Evolutionary conservation across 2,797 vertebrate genomes (phyloP).

Genomic region (Apogon talboti): DNA sequence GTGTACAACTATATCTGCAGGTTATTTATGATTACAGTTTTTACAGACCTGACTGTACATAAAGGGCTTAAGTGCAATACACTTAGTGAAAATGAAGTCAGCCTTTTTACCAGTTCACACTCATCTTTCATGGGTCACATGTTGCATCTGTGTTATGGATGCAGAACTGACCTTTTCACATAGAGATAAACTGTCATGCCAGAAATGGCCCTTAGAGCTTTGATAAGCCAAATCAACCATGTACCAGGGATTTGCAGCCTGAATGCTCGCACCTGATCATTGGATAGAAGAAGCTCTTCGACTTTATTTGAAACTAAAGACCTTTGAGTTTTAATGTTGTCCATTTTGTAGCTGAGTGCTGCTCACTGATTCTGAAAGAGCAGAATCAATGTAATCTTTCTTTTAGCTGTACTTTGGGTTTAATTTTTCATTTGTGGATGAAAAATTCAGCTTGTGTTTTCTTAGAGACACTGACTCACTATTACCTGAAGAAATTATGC

Average conservation of each 20-base stretch:
- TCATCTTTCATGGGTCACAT: slow-evolving; percentile 37
- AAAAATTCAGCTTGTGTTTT: slow-evolving; percentile 44
- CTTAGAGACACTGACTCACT: slow-evolving; percentile 47
- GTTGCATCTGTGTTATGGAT: slow-evolving; percentile 44
- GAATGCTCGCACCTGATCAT: slow-evolving; percentile 18
- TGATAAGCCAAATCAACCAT: slow-evolving; percentile 39
- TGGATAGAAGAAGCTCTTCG: background rate
- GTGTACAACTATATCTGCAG: slow-evolving; percentile 34
- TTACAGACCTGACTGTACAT: background rate
- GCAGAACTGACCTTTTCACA: slow-evolving; percentile 51
- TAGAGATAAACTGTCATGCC: slow-evolving; percentile 28
- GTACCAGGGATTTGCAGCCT: slow-evolving; percentile 15
- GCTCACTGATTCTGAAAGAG: slow-evolving; percentile 16
- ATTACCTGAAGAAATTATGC: slow-evolving; percentile 64
- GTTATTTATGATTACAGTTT: slow-evolving; percentile 36
- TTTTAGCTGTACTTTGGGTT: slow-evolving; percentile 21
- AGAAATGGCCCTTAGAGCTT: slow-evolving; percentile 15
- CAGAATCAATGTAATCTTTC: slow-evolving; percentile 30
- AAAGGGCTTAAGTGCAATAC: background rate
- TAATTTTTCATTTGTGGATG: slow-evolving; percentile 56
- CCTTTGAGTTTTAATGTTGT: slow-evolving; percentile 31
- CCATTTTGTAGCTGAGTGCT: slow-evolving; percentile 6
- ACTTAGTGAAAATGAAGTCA: slow-evolving; percentile 26
- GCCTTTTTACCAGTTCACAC: slow-evolving; percentile 26
- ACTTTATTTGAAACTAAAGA: slow-evolving; percentile 12